Base-by-base conservation (phyloP, 2,113 vertebrate genomes). In the Bubalus kerabau region DNA sequence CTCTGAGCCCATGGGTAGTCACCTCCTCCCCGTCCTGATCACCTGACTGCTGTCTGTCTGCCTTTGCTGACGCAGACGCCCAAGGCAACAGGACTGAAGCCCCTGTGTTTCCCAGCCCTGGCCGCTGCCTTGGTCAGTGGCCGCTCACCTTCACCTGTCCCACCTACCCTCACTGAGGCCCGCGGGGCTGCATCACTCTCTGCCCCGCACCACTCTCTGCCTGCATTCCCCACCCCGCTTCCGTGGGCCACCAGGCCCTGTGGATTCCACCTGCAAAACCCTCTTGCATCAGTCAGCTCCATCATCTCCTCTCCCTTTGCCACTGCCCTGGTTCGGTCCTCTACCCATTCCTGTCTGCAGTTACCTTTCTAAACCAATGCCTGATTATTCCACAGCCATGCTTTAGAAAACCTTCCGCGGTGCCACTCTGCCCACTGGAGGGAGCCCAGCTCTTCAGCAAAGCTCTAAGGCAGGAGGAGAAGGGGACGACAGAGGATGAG, bases 331-430 rank as follows among this genome's bases (percentile, higher is more conserved):
- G 23, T 96, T 97, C 78, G 7, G 8, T 83, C 48, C 64, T 56
- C n/a, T 94, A 57, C 62, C 64, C 16, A 28, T 93, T 90, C 57
- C 81, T 74, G 50, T 94, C 93, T 96, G 48, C 4, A 50, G 71
- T 81, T 94, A 84, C 90, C 87, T 93, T 89, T 93, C 94, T 92
- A 94, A 97, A 93, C 59, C 82, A 92, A 93, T 96, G 90, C 57
- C 67, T 89, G 96, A 96, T 97, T 94, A 89, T 95, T 80, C 90
- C 30, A 46, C 74, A 92, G 52, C 9, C n/a, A 84, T 64, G 30
- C 40, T 94, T 97, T 76, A 90, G 48, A 86, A 92, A 96, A 24
- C 32, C 17, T 80, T 96, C 19, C 5, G 1, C 2, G 5, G 32
- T 43, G 97, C 59, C 60, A 80, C 50, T 74, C 56, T 93, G 94